phyloP scores from a whole-genome alignment of 2,888 invertebrate species.

The Cantharis rufa region DNA sequence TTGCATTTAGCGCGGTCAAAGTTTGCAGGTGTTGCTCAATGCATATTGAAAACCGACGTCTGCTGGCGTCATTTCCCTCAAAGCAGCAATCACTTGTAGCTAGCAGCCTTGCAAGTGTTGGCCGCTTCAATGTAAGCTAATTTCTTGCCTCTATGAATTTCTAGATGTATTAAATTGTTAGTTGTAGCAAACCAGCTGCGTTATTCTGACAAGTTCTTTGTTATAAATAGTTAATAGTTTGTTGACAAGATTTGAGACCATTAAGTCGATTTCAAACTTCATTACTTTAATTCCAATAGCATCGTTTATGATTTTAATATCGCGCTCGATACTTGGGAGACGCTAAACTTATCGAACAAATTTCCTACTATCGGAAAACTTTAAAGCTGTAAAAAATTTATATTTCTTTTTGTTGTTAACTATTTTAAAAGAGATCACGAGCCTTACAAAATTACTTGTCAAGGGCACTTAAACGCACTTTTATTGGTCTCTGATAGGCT shows the following conservation, averaged over 20 bases:
- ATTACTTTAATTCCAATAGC: not conserved
- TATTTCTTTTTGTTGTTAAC: conserved; percentile 48
- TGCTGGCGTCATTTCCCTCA: conserved; percentile 31
- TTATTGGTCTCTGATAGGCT: conserved; percentile 58
- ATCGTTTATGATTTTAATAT: not conserved
- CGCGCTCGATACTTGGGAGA: not conserved
- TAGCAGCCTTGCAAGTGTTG: conserved; percentile 37
- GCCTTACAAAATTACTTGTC: conserved; percentile 52
- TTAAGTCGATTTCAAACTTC: not conserved
- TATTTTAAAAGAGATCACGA: conserved; percentile 49
- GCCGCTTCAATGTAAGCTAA: conserved; percentile 38
- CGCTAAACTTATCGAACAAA: not conserved
- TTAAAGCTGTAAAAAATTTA: conserved; percentile 34
- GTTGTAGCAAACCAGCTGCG: conserved; percentile 16
- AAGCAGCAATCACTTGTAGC: conserved; percentile 36
- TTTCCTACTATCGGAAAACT: not conserved
- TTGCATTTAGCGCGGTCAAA: conserved; percentile 41
- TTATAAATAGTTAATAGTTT: conserved; percentile 7
- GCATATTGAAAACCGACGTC: conserved; percentile 42
- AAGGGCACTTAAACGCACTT: conserved; percentile 55
- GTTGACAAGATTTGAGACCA: not conserved
- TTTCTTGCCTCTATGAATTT: conserved; percentile 41
- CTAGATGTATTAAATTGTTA: conserved; percentile 29
- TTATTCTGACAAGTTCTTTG: conserved; percentile 21
- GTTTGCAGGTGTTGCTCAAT: conserved; percentile 50